Evolutionary conservation across 2,797 vertebrate genomes (phyloP), one percentile per base, ranked within the genome.

Genomic region (Borostomias antarcticus): DNA sequence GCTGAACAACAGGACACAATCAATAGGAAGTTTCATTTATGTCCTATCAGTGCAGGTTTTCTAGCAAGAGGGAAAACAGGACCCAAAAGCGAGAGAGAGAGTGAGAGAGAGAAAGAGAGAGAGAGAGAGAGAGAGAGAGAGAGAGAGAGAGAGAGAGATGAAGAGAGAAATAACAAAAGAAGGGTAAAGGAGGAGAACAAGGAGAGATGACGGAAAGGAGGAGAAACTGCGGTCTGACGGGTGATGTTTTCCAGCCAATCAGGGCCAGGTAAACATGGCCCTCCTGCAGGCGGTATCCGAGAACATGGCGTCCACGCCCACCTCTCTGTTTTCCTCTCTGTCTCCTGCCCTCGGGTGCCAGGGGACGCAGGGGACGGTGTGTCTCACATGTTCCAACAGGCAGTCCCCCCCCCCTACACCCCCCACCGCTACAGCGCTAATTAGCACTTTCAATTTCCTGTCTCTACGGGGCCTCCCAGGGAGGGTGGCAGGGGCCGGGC

Each of bases 231-330:
- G 7, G 45, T 32, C 25, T 13, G 4, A 35, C 23, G 29, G 47
- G 25, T 30, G 54, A 81, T 79, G 77, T 85, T 86, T 76, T 77
- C 43, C 64, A 58, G 68, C 85, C 82, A 91, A 82, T 85, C 73
- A 75, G 62, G 69, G 66, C 2, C 56, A 62, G 81, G 84, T 90
- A 90, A 91, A 93, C 89, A 90, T 86, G 87, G 52, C 75, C 68
- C 72, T 75, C 64, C 68, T 69, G 40, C 65, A 45, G 70, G 35
- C 66, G 43, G 32, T 71, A 73, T 30, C 28, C 33, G 43, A 70
- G 79, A 83, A 72, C 69, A 72, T 47, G 64, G 67, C 73, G 75
- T 84, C 74, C 74, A 11, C 70, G 73, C 65, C 78, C 72, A 61
- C 82, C 70, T 33, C 48, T 73, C 64, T 88, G 80, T 86, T 88